A percentile compares a stretch with the other conserved stretches of the same genome.
Evolutionary conservation across 2,797 vertebrate genomes (phyloP).

Genomic region (Bucorvus abyssinicus): DNA sequence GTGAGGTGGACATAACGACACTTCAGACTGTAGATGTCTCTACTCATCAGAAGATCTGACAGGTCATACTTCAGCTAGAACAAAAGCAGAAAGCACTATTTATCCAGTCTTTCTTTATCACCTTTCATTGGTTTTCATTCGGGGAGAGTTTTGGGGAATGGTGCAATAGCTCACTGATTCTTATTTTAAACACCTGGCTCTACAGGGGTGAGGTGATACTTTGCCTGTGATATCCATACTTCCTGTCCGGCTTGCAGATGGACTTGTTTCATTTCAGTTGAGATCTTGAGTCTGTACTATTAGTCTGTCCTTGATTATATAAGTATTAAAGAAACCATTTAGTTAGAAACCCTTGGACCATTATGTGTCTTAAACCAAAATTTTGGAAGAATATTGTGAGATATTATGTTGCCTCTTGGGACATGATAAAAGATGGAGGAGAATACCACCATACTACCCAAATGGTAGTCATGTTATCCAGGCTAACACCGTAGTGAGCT

Average conservation of each 20-base stretch:
- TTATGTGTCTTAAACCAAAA: not conserved
- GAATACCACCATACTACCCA: not conserved
- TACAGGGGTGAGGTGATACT: not conserved
- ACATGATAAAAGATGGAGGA: not conserved
- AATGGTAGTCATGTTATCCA: not conserved
- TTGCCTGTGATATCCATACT: not conserved
- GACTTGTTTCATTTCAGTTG: not conserved
- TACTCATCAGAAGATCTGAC: not conserved
- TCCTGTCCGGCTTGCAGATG: not conserved
- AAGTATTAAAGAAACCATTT: not conserved
- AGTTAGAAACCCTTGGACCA: not conserved
- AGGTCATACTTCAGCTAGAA: not conserved
- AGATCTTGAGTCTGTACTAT: not conserved
- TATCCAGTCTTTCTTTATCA: not conserved
- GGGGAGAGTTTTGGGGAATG: not conserved
- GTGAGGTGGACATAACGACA: not conserved
- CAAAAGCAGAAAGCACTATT: not conserved
- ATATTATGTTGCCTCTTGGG: not conserved
- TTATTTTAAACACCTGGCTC: not conserved
- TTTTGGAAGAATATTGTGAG: not conserved
- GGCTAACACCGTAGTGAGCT: rapidly evolving
- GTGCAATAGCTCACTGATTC: not conserved
- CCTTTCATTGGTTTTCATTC: not conserved
- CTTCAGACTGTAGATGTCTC: not conserved
- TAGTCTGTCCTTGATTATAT: not conserved